Percentiles rank a stretch among this genome's conserved stretches.
Conservation (phyloP, 2,113 vertebrate species). For the Callionymus lyra region DNA sequence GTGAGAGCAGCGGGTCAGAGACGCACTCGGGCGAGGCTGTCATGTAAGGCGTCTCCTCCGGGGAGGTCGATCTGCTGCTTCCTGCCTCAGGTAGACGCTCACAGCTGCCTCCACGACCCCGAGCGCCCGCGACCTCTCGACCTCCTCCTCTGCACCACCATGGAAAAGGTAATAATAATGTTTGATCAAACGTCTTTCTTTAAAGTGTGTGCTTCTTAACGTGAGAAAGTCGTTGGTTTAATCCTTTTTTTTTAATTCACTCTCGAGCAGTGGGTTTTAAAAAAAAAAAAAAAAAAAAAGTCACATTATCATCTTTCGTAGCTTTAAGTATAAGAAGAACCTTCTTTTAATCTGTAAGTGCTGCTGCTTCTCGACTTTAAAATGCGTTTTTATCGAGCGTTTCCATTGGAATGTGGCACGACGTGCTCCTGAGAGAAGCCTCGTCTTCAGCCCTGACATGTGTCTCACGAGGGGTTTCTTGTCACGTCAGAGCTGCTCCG, state of each 20-base stretch:
- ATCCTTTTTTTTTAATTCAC: constrained; percentile 4
- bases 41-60: constrained; percentile 55
- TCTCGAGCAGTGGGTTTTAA: background rate
- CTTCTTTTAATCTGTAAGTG: too few species aligned
- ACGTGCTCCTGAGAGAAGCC: too few species aligned
- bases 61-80: constrained; percentile 54
- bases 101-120: too few species aligned
- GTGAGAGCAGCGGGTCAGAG: constrained; percentile 47
- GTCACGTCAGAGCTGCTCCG: constrained; percentile 60
- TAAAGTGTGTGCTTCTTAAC: constrained; percentile 2
- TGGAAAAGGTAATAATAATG: constrained; percentile 68
- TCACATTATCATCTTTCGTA: too few species aligned
- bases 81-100: constrained; percentile 63
- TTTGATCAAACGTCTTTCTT: constrained; percentile 6
- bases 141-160: constrained; percentile 35
- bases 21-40: constrained; percentile 49
- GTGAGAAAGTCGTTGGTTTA: constrained; percentile 5
- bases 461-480: background rate
- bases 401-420: too few species aligned
- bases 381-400: too few species aligned
- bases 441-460: too few species aligned
- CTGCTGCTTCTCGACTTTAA: too few species aligned
- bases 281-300: too few species aligned
- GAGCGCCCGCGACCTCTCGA: too few species aligned
- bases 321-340: too few species aligned